phyloP scores from a whole-genome alignment of 1,140 invertebrate species.

The Drosophila nebulosa region DNA sequence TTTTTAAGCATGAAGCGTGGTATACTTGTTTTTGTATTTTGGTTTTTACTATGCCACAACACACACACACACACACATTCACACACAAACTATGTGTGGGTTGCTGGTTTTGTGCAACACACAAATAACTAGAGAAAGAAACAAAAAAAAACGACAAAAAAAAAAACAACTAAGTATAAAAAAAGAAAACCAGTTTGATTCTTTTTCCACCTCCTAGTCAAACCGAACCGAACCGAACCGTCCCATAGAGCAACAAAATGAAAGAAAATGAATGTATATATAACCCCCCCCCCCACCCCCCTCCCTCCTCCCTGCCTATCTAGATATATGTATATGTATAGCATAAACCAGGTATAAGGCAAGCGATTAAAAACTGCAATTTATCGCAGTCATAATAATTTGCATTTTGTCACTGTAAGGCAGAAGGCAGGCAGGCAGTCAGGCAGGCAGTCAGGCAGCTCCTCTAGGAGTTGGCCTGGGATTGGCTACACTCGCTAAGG shows the following conservation, averaged over 20 bases:
- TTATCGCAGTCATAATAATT: constrained; percentile 79
- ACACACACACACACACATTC: constrained; percentile 49
- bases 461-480: constrained; percentile 15
- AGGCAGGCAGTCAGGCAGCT: no score
- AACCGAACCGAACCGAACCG: constrained; percentile 5
- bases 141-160: neutral
- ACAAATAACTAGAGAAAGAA: constrained; percentile 39
- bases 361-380: constrained; percentile 78
- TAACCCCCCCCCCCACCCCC: neutral
- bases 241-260: constrained; percentile 8
- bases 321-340: constrained; percentile 14
- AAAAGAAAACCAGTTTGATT: constrained; percentile 70
- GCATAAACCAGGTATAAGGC: constrained; percentile 44
- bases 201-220: constrained; percentile 54
- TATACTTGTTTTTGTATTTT: constrained; percentile 65
- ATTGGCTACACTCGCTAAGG: constrained; percentile 8
- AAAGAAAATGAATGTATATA: constrained; percentile 7
- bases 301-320: neutral
- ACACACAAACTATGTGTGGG: constrained; percentile 74
- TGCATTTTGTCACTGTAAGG: constrained; percentile 73
- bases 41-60: constrained; percentile 63
- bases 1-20: constrained; percentile 74
- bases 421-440: constrained; percentile 16
- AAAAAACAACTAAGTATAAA: constrained; percentile 34
- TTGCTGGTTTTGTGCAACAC: constrained; percentile 39